phyloP scores from a whole-genome alignment of 2,888 invertebrate genomes.

The Hemithea aestivaria region DNA sequence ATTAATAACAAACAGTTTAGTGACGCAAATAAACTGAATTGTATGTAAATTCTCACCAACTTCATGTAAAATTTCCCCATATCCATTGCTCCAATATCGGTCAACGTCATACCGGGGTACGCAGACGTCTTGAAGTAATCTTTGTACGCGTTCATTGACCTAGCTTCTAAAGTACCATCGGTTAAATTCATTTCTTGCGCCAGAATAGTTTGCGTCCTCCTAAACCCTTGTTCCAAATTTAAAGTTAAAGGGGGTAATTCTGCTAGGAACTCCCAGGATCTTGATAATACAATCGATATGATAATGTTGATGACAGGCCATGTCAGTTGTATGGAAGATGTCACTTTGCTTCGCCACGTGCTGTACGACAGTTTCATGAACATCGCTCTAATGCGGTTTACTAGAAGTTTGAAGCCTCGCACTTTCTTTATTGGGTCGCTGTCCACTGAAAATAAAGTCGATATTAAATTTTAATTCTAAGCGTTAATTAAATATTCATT shows the following conservation, averaged over 20 bases:
- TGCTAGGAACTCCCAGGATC: slow-evolving; percentile 67
- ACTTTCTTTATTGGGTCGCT: slow-evolving; percentile 57
- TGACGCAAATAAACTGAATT: too few relatives aligned
- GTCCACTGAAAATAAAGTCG: slow-evolving; percentile 44
- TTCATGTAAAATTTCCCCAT: slow-evolving; percentile 63
- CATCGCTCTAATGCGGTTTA: slow-evolving; percentile 68
- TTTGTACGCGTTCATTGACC: slow-evolving; percentile 53
- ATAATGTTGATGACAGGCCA: slow-evolving; percentile 67
- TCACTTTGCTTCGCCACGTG: slow-evolving; percentile 59
- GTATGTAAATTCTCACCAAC: slow-evolving; percentile 66
- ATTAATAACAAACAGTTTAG: too few relatives aligned
- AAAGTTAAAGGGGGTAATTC: slow-evolving; percentile 81
- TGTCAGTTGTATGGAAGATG: slow-evolving; percentile 60
- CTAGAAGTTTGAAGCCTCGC: slow-evolving; percentile 51
- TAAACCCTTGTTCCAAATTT: slow-evolving; percentile 67
- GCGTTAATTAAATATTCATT: too few relatives aligned
- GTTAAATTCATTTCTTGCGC: slow-evolving; percentile 43
- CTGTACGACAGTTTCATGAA: slow-evolving; percentile 63
- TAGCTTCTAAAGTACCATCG: slow-evolving; percentile 43
- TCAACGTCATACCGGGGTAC: slow-evolving; percentile 49
- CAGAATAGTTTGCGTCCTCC: slow-evolving; percentile 54
- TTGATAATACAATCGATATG: slow-evolving; percentile 59
- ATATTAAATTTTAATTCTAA: too few relatives aligned
- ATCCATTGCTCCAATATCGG: slow-evolving; percentile 52
- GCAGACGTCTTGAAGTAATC: slow-evolving; percentile 51